Evolutionary conservation across 2,888 invertebrate species (phyloP).

Genomic region (Nomada fabriciana): DNA sequence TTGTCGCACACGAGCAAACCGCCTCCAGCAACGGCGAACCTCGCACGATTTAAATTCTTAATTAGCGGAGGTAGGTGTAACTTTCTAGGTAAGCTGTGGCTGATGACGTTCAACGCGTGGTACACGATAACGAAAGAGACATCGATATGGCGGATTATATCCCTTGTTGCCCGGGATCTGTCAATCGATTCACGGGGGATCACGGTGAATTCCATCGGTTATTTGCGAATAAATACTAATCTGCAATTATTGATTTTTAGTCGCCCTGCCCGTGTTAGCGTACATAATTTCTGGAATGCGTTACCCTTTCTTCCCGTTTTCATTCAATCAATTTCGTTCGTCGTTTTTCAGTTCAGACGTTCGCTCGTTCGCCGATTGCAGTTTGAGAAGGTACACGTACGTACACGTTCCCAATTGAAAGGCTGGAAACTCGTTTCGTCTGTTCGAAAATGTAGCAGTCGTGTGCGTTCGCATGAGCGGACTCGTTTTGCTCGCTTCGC

Average conservation of each 20-base stretch:
- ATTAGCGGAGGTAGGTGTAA: conserved; percentile 21
- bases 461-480: neutral
- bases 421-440: conserved; percentile 22
- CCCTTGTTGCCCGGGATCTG: neutral
- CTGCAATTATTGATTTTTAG: conserved; percentile 28
- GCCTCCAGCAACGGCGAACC: neutral
- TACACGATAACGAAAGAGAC: conserved; percentile 5
- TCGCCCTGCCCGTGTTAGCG: neutral
- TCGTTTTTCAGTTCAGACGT: neutral
- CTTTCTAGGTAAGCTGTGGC: neutral
- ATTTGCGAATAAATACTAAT: conserved; percentile 34
- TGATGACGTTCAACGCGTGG: neutral
- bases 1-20: neutral
- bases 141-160: conserved; percentile 27
- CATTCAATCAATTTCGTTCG: neutral
- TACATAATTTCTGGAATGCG: conserved; percentile 26
- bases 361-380: neutral
- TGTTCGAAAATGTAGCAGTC: conserved; percentile 8
- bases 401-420: neutral
- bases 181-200: neutral
- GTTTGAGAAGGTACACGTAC: neutral
- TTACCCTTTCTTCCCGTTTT: neutral
- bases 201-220: neutral
- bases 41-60: conserved; percentile 28
- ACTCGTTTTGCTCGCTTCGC: neutral